phyloP scores from a whole-genome alignment of 2,797 vertebrate genomes.

The Chelon labrosus region DNA sequence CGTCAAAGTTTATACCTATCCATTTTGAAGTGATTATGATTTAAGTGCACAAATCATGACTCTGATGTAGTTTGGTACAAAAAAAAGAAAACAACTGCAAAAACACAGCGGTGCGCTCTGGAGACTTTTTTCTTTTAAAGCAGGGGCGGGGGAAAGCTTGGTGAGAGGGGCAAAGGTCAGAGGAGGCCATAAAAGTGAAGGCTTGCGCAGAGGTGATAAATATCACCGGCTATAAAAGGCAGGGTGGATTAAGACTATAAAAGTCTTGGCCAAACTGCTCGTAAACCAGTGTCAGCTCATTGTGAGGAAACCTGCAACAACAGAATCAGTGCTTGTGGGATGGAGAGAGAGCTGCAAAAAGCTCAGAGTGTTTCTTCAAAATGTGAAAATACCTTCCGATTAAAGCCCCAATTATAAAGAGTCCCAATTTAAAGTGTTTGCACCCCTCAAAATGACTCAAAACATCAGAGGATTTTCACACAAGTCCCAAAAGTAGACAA shows the following conservation, averaged over 20 bases:
- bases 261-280: slow-evolving; percentile 46
- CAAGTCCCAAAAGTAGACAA: too few relatives aligned
- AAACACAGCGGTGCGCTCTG: background rate
- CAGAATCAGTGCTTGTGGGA: background rate
- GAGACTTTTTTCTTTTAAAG: slow-evolving; percentile 1
- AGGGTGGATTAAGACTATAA: slow-evolving; percentile 73
- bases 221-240: slow-evolving; percentile 76
- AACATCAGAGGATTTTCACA: too few relatives aligned
- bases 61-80: too few relatives aligned
- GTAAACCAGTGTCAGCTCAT: slow-evolving; percentile 41
- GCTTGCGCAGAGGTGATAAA: slow-evolving; percentile 75
- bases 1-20: background rate
- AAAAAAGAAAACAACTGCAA: too few relatives aligned
- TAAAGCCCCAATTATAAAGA: too few relatives aligned
- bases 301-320: slow-evolving; percentile 11
- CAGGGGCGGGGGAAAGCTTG: slow-evolving; percentile 3
- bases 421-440: too few relatives aligned
- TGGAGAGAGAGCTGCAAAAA: too few relatives aligned
- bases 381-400: too few relatives aligned
- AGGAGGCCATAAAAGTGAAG: slow-evolving; percentile 73
- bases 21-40: too few relatives aligned
- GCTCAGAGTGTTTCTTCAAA: too few relatives aligned
- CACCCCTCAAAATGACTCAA: too few relatives aligned
- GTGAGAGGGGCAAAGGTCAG: slow-evolving; percentile 75
- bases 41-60: too few relatives aligned